Evolutionary conservation across 2,888 invertebrate genomes (phyloP), one percentile per base, ranked within the genome.

Genomic region (Melanargia galathea): DNA sequence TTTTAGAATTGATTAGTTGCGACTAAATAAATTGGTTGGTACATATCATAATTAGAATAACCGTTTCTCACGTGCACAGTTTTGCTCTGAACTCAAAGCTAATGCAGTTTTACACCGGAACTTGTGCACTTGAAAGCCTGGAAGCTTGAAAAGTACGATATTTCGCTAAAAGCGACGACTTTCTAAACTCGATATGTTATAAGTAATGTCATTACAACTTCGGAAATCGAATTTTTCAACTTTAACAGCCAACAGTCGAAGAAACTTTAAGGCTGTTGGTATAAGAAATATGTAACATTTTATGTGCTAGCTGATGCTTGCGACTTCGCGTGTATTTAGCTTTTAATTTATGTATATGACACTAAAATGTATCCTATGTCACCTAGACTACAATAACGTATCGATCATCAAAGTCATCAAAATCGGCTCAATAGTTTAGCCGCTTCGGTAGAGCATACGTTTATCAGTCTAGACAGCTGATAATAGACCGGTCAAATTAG

Each of bases 21-120:
- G 11, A 22, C 5, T 13, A 18, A 7, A 8, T 43, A 38, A 38
- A 6, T 38, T 11, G n/a, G 33, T 38, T 38, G n/a, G n/a, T 0
- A 11, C n/a, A 18, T 1, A 13, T 18, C 45, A 38, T n/a, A 3
- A 11, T 33, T 7, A 20, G n/a, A n/a, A n/a, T n/a, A n/a, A n/a
- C n/a, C 33, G 20, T 33, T 54, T 64, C 48, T 62, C 69, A 69
- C 55, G 18, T 63, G 46, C 67, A 33, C 8, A 30, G 24, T 58
- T 66, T 45, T 67, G 26, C 46, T 30, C 20, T 20, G 33, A 20
- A 33, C 48, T 45, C 54, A 51, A 43, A 68, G 65, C 68, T 75
- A 74, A 80, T 78, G 73, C 76, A 76, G 75, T 76, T 77, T 79
- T 82, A 84, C 84, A 83, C 82, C 74, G 69, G 81, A 84, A 81